Base-by-base conservation (phyloP, 1,140 invertebrate genomes). In the Helicoverpa zea region DNA sequence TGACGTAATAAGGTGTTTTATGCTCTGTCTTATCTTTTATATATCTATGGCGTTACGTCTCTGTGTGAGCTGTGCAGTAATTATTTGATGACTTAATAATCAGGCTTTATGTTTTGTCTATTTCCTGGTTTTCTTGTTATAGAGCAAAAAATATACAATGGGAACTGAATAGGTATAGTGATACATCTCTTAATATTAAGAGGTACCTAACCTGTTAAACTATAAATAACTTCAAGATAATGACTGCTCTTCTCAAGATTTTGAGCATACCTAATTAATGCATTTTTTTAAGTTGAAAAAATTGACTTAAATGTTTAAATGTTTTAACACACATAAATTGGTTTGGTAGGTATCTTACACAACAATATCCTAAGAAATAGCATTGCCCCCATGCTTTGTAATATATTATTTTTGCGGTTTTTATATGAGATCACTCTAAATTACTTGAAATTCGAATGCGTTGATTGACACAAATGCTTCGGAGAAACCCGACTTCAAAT, bases 61-160 rank as follows among this genome's bases (percentile, higher is more conserved):
- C 9, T 18, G n/a, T 66, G 16, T 49, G 43, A 66, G 63, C 63
- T 66, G 63, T 66, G 16, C 63, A 47, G 63, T 16, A 49, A 66
- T 66, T 66, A 49, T 66, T n/a, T 66, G 63, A 66, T 66, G 63
- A 66, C 43, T 66, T 66, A 66, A 66, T 66, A 49, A 18, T 66
- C 63, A 47, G 43, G 43, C 63, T 47, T 64, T 64, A 64, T 64
- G 5, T 9, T 35, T 18, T 66, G 35, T 18, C n/a, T 66, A 43
- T 49, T 66, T 66, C 63, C 63, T 49, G 58, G 35, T 43, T 7
- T 43, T 43, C 35, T 9, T 3, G 35, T 43, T 9, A 9, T 9
- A 43, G 35, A 43, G 35, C 35, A 43, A 43, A 43, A 43, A 43
- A 43, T 43, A 43, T 43, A 43, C 35, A 9, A 9, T 43, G 35